Evolutionary conservation across 2,797 vertebrate genomes (phyloP).

Genomic region (Eremophila alpestris): DNA sequence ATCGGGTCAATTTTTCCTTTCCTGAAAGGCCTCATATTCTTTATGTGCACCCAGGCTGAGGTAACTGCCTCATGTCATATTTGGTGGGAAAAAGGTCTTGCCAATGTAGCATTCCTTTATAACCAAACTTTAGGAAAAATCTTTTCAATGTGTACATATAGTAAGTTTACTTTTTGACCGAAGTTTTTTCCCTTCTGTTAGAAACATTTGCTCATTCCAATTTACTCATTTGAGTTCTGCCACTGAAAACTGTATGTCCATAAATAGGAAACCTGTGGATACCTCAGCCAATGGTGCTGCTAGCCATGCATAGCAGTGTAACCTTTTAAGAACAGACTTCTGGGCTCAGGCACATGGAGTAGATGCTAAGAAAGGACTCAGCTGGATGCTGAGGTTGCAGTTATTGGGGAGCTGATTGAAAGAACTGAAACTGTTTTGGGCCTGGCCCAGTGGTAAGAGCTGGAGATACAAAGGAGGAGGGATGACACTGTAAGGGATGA

Average conservation of each 20-base stretch:
- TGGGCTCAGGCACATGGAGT: background rate
- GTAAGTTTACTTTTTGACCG: background rate
- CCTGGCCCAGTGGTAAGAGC: background rate
- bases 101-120: background rate
- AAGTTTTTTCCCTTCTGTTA: background rate
- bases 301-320: background rate
- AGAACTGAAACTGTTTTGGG: background rate
- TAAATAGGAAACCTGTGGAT: background rate
- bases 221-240: background rate
- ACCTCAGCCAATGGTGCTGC: background rate
- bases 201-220: background rate
- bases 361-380: background rate
- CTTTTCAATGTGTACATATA: background rate
- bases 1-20: background rate
- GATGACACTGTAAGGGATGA: rapidly evolving
- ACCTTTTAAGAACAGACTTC: background rate
- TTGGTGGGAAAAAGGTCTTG: background rate
- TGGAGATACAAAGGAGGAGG: background rate
- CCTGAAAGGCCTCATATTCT: background rate
- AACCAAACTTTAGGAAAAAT: background rate
- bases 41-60: background rate
- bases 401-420: background rate
- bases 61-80: background rate
- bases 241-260: background rate
- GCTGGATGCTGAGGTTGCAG: background rate